Evolutionary conservation across 2,888 invertebrate species (phyloP), one percentile per base, ranked within the genome.

Genomic region (Lepidocyrtinus sp.): DNA sequence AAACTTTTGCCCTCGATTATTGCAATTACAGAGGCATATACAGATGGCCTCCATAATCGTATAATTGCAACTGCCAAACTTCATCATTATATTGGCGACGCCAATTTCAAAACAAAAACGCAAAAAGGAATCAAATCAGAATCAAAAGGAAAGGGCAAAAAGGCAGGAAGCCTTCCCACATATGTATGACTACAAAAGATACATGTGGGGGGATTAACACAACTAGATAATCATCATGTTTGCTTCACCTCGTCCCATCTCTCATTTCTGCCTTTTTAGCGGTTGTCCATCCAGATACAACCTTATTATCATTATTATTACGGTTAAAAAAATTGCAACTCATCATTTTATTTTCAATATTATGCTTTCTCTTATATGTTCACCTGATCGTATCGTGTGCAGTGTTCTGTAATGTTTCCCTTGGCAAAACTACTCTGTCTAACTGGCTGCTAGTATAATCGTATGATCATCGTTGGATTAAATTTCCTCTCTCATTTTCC

Each of bases 11-110:
- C 81, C 81, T 81, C 81, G 73, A 81, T 81, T 78, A 73, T 71
- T 59, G n/a, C n/a, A n/a, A 69, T 27, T 75, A 75, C 61, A 21
- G 22, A 55, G 50, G 17, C 17, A 75, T 22, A 70, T 55, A 72
- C 81, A 81, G 75, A 76, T 81, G 81, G 81, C 76, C 75, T 81
- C 81, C 69, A 81, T 76, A 55, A 81, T 81, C 72, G 76, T 64
- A 63, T 76, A 73, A 81, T 81, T 81, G 71, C 65, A 65, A 59
- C 22, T 59, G 59, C 21, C 21, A 59, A 59, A 68, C 65, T 71
- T 65, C 59, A 75, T 72, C 59, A 75, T 75, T 75, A 81, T 63
- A 69, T 73, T 81, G 81, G 81, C 81, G 81, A 81, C 81, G 81
- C 36, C 76, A 63, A 63, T 17, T n/a, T n/a, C 22, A 63, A 63